Base-by-base conservation (phyloP, 2,888 invertebrate species). In the Megaustenia siamemsis region DNA sequence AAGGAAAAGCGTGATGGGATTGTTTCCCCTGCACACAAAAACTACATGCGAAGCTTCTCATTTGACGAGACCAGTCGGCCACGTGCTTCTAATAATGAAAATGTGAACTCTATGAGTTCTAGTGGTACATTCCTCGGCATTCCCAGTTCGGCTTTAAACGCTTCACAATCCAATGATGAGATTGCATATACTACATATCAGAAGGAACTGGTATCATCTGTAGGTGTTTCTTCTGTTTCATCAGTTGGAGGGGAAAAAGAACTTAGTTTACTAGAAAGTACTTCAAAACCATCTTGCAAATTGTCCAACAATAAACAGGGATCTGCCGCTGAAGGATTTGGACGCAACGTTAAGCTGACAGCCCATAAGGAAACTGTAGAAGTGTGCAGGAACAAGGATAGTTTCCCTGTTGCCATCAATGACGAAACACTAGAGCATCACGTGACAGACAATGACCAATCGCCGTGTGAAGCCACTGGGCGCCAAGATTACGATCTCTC, bases 21-120 rank as follows among this genome's bases (percentile, higher is more conserved):
- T 21, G 49, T 73, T 6, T 73, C 73, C 35, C 73, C 73, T 2
- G 73, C 73, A 28, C 73, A 73, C 49, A 45, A 28, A 32, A 45
- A 73, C 49, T 73, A 73, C 21, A 45, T 73, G 73, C 49, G 73
- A 49, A 73, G 73, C 21, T 73, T 49, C 32, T 73, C 73, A 1
- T 2, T 73, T 5, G 73, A 73, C 32, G 73, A 73, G n/a, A 45
- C 5, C 21, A 43, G 28, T 12, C 71, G 45, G 43, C 43, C 43
- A 0, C n/a, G n/a, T 43, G 8, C 0, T 5, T 8, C 1, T 4
- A 8, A 32, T 5, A 10, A 1, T 18, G 1, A 35, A 32, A 18
- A 3, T 4, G 38, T 32, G 6, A 63, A 18, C 6, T 28, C 32
- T 56, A 8, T 5, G 8, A 35, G 35, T 15, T 1, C 5, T 60